Percentiles rank a stretch among this genome's conserved stretches.
These are phyloP conservation scores for Antheraea yamamai DNA, from an alignment of 2,888 invertebrate genomes.

Conservation along the genomic window DNA sequence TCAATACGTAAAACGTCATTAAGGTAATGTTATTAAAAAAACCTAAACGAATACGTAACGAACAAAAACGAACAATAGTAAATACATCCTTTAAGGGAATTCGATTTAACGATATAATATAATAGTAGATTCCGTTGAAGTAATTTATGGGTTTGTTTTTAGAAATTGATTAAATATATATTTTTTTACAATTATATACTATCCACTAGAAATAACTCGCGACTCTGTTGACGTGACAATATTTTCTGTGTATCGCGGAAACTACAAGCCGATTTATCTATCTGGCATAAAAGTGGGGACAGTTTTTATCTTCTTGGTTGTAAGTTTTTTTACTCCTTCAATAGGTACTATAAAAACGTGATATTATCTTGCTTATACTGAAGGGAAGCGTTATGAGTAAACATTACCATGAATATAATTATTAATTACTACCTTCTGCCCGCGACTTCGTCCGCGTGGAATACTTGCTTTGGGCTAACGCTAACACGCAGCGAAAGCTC, in stretches of 20 bases:
- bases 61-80: background rate
- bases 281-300: background rate
- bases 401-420: too few species aligned
- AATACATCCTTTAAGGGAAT: constrained; percentile 4
- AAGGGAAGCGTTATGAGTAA: too few species aligned
- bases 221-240: background rate
- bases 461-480: too few species aligned
- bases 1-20: constrained; percentile 15
- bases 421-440: too few species aligned
- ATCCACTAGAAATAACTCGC: background rate
- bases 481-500: too few species aligned
- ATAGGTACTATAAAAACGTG: too few species aligned
- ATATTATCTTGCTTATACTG: too few species aligned
- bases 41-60: background rate
- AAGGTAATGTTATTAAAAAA: constrained; percentile 11
- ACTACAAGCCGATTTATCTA: background rate
- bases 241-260: background rate
- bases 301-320: too few species aligned
- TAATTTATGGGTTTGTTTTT: background rate
- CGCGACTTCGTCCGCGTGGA: too few species aligned
- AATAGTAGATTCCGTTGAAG: background rate
- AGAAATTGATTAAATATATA: background rate
- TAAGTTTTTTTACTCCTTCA: too few species aligned
- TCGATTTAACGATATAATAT: background rate
- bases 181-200: background rate